phyloP scores from a whole-genome alignment of 2,888 invertebrate genomes.

The Thumatha senex region DNA sequence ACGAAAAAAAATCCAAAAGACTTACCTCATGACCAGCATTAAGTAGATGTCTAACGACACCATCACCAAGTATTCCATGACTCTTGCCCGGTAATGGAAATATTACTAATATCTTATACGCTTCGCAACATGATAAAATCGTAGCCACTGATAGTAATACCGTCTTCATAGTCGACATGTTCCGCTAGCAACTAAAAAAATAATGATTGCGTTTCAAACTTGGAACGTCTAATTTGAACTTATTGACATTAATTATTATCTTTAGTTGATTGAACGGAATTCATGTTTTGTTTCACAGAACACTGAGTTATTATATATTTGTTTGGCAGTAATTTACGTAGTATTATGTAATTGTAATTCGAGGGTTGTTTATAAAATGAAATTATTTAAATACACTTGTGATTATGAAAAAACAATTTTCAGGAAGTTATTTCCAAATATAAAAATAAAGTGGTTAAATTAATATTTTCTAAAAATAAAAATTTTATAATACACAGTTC shows the following conservation, averaged over 20 bases:
- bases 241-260: background rate
- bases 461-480: no score
- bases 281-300: background rate
- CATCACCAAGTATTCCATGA: slow-evolving; percentile 45
- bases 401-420: no score
- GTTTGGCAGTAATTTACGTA: background rate
- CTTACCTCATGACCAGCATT: slow-evolving; percentile 47
- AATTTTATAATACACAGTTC: no score
- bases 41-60: slow-evolving; percentile 39
- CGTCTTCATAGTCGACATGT: slow-evolving; percentile 1
- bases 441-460: no score
- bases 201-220: background rate
- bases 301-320: background rate
- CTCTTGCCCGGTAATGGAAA: slow-evolving; percentile 41
- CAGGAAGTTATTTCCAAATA: no score
- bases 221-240: background rate
- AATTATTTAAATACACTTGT: no score
- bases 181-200: background rate
- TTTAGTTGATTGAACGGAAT: background rate
- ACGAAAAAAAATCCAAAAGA: no score
- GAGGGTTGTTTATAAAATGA: no score
- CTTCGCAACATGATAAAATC: slow-evolving; percentile 17
- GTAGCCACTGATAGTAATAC: background rate
- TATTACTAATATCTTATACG: slow-evolving; percentile 37
- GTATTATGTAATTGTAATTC: no score